Conservation (phyloP, 23 tunicate species). For the Oikopleura dioica region DNA sequence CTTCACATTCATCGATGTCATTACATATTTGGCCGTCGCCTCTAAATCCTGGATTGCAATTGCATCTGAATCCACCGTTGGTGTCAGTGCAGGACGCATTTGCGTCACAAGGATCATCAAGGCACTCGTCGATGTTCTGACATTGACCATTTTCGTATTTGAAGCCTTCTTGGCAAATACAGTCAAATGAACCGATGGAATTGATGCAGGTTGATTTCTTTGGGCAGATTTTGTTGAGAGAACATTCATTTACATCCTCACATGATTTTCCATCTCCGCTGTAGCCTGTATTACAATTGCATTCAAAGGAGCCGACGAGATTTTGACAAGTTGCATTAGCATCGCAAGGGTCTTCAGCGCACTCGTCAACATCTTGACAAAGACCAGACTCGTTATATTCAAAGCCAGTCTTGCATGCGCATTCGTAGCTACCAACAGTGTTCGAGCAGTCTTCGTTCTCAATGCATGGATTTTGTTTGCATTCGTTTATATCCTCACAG, state of each 20-base stretch:
- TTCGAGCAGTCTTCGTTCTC: not conserved
- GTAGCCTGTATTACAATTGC: constrained; percentile 22
- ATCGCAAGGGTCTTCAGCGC: not conserved
- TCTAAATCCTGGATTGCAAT: not conserved
- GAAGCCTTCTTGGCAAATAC: not conserved
- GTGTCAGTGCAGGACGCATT: not conserved
- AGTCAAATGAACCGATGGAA: constrained; percentile 6
- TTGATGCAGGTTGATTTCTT: constrained; percentile 17
- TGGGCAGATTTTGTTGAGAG: not conserved
- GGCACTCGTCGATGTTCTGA: not conserved
- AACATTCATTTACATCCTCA: not conserved
- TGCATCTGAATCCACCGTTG: not conserved
- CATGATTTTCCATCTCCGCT: constrained; percentile 15
- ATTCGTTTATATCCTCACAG: not conserved
- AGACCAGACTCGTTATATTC: not conserved
- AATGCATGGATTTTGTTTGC: not conserved
- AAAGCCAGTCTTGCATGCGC: not conserved
- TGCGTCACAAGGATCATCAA: not conserved
- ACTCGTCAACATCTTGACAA: not conserved
- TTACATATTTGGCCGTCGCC: not conserved
- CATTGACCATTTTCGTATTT: not conserved
- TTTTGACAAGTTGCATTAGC: constrained; percentile 15
- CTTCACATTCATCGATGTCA: not conserved
- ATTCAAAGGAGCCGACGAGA: constrained; percentile 16
- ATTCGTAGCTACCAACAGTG: not conserved